phyloP scores from a whole-genome alignment of 2,113 vertebrate species.

The Chlamydotis undulata region DNA sequence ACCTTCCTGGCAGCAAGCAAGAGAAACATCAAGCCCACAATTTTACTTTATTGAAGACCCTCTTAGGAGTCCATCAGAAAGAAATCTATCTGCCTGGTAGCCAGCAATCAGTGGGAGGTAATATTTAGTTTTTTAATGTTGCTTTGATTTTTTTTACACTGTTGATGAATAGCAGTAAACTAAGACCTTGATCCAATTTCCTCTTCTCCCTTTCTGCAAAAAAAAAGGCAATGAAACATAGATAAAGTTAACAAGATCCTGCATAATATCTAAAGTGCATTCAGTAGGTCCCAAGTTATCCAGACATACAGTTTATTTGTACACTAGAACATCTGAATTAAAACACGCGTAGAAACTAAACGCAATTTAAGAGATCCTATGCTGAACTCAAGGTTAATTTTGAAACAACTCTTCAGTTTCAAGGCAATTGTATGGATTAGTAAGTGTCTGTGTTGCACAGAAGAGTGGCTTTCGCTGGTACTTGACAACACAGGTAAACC shows the following conservation, averaged over 20 bases:
- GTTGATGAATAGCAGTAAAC: conserved; percentile 67
- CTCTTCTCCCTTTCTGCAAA: conserved; percentile 35
- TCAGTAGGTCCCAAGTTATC: conserved; percentile 57
- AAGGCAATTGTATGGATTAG: conserved; percentile 23
- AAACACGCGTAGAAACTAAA: not conserved
- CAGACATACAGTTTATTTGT: conserved; percentile 44
- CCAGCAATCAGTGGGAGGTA: conserved; percentile 70
- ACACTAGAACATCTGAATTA: conserved; percentile 48
- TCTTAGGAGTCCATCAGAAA: conserved; percentile 76
- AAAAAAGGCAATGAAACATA: conserved; percentile 66
- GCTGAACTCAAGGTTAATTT: conserved; percentile 50
- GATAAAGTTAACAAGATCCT: conserved; percentile 77
- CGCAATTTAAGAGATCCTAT: not conserved
- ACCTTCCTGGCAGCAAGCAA: conserved; percentile 76
- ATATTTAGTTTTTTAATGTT: conserved; percentile 81
- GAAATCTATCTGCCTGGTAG: conserved; percentile 66
- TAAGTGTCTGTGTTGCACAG: conserved; percentile 20
- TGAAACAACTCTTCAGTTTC: conserved; percentile 46
- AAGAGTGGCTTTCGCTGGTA: conserved; percentile 22
- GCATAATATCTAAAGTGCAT: conserved; percentile 73
- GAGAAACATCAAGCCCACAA: conserved; percentile 74
- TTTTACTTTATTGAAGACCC: conserved; percentile 79
- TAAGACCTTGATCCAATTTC: conserved; percentile 74
- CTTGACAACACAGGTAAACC: conserved; percentile 20
- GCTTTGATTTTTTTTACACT: conserved; percentile 63